Percentiles rank a stretch among this genome's conserved stretches.
phyloP scores from a whole-genome alignment of 2,888 invertebrate genomes.

The Drosophila paramelanica region DNA sequence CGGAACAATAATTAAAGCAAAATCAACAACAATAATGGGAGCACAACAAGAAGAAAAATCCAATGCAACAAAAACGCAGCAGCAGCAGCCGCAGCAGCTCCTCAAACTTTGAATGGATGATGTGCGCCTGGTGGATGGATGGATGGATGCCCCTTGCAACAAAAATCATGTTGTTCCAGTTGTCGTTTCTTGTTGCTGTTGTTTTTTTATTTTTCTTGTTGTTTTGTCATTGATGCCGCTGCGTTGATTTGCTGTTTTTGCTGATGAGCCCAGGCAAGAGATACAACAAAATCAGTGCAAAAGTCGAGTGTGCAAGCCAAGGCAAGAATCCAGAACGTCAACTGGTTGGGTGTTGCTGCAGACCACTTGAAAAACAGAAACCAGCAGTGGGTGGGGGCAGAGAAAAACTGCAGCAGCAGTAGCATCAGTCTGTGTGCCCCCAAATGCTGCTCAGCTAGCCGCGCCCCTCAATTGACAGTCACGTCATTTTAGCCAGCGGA shows the following conservation, averaged over 20 bases:
- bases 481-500: constrained; percentile 74
- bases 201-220: constrained; percentile 36
- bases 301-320: constrained; percentile 50
- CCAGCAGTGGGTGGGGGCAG: background rate
- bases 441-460: background rate
- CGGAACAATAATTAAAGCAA: constrained; percentile 77
- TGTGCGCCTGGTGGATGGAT: constrained; percentile 36
- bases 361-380: constrained; percentile 66
- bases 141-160: constrained; percentile 41
- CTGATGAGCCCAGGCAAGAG: constrained; percentile 61
- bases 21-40: constrained; percentile 51
- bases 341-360: constrained; percentile 67
- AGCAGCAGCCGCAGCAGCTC: constrained; percentile 38
- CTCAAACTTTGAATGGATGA: constrained; percentile 55
- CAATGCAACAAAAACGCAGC: constrained; percentile 48
- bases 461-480: constrained; percentile 63
- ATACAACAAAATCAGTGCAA: constrained; percentile 52
- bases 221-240: constrained; percentile 70
- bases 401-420: constrained; percentile 17
- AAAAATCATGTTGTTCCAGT: constrained; percentile 55
- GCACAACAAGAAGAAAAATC: constrained; percentile 36
- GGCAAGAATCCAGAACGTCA: constrained; percentile 29
- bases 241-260: constrained; percentile 62
- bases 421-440: background rate
- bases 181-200: constrained; percentile 41